Conservation (phyloP, 2,888 invertebrate genomes). For the Melanostoma scalare region DNA sequence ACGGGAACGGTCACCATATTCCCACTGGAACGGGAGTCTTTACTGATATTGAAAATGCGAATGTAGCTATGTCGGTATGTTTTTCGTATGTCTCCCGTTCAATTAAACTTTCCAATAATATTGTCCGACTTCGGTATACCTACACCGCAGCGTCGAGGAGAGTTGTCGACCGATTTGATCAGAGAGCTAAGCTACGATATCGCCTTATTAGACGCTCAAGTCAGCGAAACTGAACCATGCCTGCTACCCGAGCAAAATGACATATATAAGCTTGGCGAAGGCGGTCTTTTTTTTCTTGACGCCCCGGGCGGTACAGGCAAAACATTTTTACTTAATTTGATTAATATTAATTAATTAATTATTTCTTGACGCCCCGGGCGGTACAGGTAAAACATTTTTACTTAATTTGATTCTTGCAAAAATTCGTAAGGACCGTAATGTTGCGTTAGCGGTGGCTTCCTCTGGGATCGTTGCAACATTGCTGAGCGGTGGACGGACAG, state of each 20-base stretch:
- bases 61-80: too few relatives aligned
- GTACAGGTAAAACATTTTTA: conserved; percentile 9
- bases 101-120: too few relatives aligned
- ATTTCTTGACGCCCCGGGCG: conserved; percentile 7
- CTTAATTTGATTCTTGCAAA: not conserved
- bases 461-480: conserved; percentile 8
- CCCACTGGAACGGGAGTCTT: too few relatives aligned
- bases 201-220: not conserved
- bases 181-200: not conserved
- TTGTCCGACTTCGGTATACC: too few relatives aligned
- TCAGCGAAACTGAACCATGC: not conserved
- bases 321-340: conserved; percentile 5
- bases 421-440: not conserved
- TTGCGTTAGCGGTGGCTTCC: not conserved
- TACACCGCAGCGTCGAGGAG: too few relatives aligned
- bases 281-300: conserved; percentile 1
- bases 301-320: conserved; percentile 2
- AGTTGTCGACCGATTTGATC: too few relatives aligned
- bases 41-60: too few relatives aligned
- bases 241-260: not conserved
- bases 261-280: not conserved
- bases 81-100: too few relatives aligned
- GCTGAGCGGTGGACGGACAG: conserved; percentile 2
- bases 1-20: too few relatives aligned
- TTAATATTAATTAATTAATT: too few relatives aligned